Conservation (phyloP, 1,140 invertebrate species). For the Penaeus chinensis region DNA sequence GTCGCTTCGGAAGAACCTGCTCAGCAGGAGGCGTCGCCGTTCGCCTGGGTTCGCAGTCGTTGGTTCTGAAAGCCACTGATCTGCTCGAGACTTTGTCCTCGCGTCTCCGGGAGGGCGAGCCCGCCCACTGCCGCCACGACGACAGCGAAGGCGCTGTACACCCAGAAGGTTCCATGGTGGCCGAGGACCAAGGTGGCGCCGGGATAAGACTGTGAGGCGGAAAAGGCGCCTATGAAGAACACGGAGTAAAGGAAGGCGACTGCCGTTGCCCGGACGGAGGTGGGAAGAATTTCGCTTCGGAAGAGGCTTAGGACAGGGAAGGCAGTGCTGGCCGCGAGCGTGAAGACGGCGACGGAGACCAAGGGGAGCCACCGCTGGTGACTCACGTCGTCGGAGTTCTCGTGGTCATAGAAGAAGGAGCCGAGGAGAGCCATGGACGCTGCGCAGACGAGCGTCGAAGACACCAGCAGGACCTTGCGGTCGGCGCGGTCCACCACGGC, state of each 20-base stretch:
- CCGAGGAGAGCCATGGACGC: constrained; percentile 30
- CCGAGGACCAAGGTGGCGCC: constrained; percentile 1
- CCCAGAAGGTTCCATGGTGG: constrained; percentile 39
- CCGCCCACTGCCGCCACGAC: constrained; percentile 14
- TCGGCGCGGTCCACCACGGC: constrained; percentile 11
- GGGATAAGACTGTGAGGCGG: constrained; percentile 27
- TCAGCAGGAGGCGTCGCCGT: too few relatives aligned
- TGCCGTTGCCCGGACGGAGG: constrained; percentile 22
- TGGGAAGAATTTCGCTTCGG: constrained; percentile 23
- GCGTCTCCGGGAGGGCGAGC: constrained; percentile 27
- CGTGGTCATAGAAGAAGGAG: constrained; percentile 33
- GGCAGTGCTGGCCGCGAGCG: constrained; percentile 10
- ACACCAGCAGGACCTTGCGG: constrained; percentile 26
- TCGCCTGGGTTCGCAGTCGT: too few relatives aligned
- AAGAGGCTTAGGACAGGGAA: constrained; percentile 22
- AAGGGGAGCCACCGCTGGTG: constrained; percentile 18
- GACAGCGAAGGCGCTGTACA: constrained; percentile 25
- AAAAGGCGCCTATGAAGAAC: constrained; percentile 11
- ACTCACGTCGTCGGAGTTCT: background rate
- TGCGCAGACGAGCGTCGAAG: constrained; percentile 25
- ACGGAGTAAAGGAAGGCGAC: constrained; percentile 28
- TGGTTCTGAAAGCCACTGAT: background rate
- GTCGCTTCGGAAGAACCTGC: too few relatives aligned
- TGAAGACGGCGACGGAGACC: constrained; percentile 20
- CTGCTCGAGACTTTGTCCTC: constrained; percentile 13